These are phyloP conservation scores for Uropsilus gracilis DNA, from an alignment of 2,113 vertebrate genomes.

Conservation along the genomic window DNA sequence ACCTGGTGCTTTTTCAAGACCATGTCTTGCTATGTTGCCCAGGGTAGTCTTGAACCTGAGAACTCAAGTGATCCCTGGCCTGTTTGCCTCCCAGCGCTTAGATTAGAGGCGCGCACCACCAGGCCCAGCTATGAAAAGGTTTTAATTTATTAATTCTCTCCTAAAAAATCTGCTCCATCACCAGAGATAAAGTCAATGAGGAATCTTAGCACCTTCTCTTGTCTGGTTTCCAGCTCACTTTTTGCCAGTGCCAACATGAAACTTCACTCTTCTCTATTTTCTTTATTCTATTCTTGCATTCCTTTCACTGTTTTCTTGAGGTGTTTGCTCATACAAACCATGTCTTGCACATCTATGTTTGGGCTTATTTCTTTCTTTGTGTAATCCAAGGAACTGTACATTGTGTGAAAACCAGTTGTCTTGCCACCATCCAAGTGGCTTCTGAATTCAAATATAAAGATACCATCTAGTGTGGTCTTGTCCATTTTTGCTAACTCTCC, in stretches of 20 bases:
- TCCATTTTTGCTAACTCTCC: background rate
- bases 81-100: no score
- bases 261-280: background rate
- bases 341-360: no score
- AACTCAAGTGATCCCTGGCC: no score
- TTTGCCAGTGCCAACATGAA: background rate
- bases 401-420: background rate
- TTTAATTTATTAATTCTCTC: no score
- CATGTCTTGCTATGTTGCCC: no score
- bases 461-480: background rate
- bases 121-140: no score
- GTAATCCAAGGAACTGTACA: background rate
- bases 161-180: no score
- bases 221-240: no score
- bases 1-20: no score
- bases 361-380: background rate
- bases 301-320: background rate
- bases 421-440: background rate
- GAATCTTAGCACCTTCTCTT: background rate
- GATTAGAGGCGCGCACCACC: no score
- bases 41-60: no score
- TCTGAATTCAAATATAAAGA: background rate
- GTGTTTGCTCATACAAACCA: background rate
- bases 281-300: background rate
- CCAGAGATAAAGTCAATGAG: background rate